These are phyloP conservation scores for Amphipoea lucens DNA, from an alignment of 2,888 invertebrate species.

Conservation along the genomic window DNA sequence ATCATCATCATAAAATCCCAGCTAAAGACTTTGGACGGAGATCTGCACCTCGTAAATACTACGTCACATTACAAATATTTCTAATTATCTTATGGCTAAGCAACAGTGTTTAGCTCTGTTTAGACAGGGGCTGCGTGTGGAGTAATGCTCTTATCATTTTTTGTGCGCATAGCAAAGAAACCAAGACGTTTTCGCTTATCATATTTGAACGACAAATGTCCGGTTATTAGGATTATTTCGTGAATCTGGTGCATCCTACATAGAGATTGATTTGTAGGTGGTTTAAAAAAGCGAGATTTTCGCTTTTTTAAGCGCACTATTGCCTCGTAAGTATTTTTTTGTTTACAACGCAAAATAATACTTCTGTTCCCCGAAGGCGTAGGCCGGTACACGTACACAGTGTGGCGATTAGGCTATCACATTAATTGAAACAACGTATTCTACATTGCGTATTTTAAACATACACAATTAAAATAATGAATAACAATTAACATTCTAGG, in stretches of 20 bases:
- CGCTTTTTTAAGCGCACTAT: background rate
- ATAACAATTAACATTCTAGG: background rate
- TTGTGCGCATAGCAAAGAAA: background rate
- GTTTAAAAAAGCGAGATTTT: background rate
- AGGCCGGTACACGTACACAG: background rate
- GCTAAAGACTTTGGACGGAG: background rate
- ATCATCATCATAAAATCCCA: slow-evolving; percentile 4
- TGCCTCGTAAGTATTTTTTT: background rate
- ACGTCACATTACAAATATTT: slow-evolving; percentile 28
- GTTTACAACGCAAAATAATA: background rate
- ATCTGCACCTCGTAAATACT: background rate
- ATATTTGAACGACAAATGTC: background rate
- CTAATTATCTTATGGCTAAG: slow-evolving; percentile 14
- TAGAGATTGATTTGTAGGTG: background rate
- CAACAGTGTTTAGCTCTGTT: slow-evolving; percentile 11
- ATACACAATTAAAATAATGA: background rate
- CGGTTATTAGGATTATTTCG: background rate
- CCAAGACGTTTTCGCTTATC: background rate
- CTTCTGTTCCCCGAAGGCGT: background rate
- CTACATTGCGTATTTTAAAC: background rate
- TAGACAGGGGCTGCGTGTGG: slow-evolving; percentile 9
- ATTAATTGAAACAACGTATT: background rate
- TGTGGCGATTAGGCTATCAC: background rate
- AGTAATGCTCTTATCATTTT: slow-evolving; percentile 3
- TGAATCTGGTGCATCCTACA: background rate